phyloP scores from a whole-genome alignment of 1,140 invertebrate genomes.

The Pseudomyrmex flavicornis region DNA sequence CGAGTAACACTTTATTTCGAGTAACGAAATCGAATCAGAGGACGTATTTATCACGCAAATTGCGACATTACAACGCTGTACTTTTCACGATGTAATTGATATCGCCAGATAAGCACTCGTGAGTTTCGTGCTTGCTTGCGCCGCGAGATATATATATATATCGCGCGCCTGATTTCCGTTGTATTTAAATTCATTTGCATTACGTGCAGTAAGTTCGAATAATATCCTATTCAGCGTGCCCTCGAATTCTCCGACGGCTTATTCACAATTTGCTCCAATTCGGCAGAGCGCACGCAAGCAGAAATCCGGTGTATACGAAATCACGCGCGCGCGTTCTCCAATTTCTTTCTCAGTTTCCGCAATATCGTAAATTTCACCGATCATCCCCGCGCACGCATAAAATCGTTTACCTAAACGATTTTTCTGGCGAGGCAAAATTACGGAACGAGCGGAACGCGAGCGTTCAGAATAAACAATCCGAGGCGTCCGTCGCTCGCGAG shows the following conservation, averaged over 20 bases:
- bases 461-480: constrained; percentile 68
- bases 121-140: not conserved
- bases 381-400: constrained; percentile 20
- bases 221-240: not conserved
- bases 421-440: constrained; percentile 38
- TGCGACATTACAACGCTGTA: not conserved
- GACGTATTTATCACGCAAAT: constrained; percentile 38
- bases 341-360: constrained; percentile 20
- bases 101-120: not conserved
- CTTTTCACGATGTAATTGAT: constrained; percentile 24
- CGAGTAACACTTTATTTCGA: not conserved
- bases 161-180: not conserved
- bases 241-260: not conserved
- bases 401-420: constrained; percentile 25
- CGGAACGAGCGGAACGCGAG: constrained; percentile 29
- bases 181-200: constrained; percentile 8
- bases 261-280: constrained; percentile 31
- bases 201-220: constrained; percentile 8
- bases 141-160: not conserved
- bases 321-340: not conserved
- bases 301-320: not conserved
- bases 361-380: constrained; percentile 53
- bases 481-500: constrained; percentile 7
- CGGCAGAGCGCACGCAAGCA: not conserved
- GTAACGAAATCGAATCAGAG: not conserved